Conservation (phyloP, 2,888 invertebrate species). For the Odontocolon sp. region DNA sequence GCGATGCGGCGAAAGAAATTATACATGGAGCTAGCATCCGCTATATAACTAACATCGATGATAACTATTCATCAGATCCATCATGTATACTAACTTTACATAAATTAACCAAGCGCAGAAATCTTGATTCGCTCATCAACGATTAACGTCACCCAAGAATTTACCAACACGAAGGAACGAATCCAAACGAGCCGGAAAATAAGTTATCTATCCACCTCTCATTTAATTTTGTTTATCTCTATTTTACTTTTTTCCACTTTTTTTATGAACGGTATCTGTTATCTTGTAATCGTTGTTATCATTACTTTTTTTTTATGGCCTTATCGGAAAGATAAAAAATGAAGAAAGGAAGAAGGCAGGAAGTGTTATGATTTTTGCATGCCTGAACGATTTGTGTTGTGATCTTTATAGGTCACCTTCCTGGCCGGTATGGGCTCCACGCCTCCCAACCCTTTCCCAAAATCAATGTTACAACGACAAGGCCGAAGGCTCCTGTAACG, state of each 20-base stretch:
- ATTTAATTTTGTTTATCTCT: conserved; percentile 8
- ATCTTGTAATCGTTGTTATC: conserved; percentile 12
- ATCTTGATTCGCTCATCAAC: conserved; percentile 10
- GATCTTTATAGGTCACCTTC: conserved; percentile 83
- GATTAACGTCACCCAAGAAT: neutral
- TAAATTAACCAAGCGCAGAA: conserved; percentile 4
- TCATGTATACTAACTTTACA: conserved; percentile 32
- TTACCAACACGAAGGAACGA: neutral
- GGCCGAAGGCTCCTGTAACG: conserved; percentile 57
- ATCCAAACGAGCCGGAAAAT: neutral
- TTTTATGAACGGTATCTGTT: conserved; percentile 7
- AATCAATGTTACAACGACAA: conserved; percentile 67
- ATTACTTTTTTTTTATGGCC: neutral
- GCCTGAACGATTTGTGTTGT: conserved; percentile 81
- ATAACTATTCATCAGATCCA: conserved; percentile 28
- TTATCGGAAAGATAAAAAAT: conserved; percentile 14
- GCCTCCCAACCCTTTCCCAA: conserved; percentile 79
- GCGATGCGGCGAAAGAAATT: neutral
- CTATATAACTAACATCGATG: conserved; percentile 40
- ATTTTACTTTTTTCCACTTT: neutral
- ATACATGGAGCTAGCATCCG: neutral
- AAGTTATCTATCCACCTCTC: conserved; percentile 12
- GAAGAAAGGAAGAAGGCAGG: conserved; percentile 1
- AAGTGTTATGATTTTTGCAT: conserved; percentile 78
- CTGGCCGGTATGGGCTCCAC: conserved; percentile 84